Conservation (phyloP, 1,140 invertebrate genomes). For the Drosophila elegans region DNA sequence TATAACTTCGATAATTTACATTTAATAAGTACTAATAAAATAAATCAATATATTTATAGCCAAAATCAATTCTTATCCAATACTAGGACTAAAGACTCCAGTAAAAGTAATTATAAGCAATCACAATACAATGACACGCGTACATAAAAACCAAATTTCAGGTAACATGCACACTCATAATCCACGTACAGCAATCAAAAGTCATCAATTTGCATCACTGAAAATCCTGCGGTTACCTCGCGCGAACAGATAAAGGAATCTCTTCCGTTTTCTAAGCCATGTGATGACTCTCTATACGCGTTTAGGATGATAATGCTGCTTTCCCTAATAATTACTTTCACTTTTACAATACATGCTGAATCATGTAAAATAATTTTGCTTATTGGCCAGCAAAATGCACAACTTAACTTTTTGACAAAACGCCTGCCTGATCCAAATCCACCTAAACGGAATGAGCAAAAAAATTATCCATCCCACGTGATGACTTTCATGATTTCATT, state of each 20-base stretch:
- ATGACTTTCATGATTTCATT: conserved; percentile 58
- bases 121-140: too few relatives aligned
- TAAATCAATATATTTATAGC: too few relatives aligned
- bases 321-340: conserved; percentile 53
- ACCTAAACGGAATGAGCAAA: conserved; percentile 5
- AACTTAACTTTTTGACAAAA: conserved; percentile 66
- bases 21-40: too few relatives aligned
- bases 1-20: too few relatives aligned
- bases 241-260: conserved; percentile 2
- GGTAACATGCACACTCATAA: conserved; percentile 22
- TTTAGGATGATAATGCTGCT: conserved; percentile 36
- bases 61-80: too few relatives aligned
- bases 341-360: conserved; percentile 40
- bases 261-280: neutral
- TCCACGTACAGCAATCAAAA: conserved; percentile 11
- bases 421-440: conserved; percentile 8
- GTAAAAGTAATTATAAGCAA: too few relatives aligned
- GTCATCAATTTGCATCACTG: conserved; percentile 28
- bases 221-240: conserved; percentile 8
- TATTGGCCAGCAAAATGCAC: conserved; percentile 57
- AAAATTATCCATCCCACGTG: conserved; percentile 18
- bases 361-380: conserved; percentile 61
- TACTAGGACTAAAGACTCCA: too few relatives aligned
- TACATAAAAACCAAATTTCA: neutral
- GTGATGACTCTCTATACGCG: conserved; percentile 13